Conservation (phyloP, 2,113 vertebrate species). For the Seriola aureovittata region DNA sequence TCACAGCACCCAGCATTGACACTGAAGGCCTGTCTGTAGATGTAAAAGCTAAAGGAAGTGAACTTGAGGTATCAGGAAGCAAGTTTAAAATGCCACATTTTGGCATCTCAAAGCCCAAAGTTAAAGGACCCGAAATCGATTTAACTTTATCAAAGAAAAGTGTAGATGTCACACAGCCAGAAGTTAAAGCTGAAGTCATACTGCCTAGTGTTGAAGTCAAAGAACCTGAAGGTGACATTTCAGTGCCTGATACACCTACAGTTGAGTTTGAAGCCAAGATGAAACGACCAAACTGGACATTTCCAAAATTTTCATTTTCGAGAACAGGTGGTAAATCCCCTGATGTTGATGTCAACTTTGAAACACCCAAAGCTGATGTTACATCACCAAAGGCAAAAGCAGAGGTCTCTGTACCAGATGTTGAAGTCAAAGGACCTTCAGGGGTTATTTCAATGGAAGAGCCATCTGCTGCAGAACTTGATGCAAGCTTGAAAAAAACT, state of each 20-base stretch:
- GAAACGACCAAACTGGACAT: slow-evolving; percentile 59
- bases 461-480: slow-evolving; percentile 36
- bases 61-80: slow-evolving; percentile 30
- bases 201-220: slow-evolving; percentile 20
- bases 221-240: slow-evolving; percentile 9
- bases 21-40: too few relatives aligned
- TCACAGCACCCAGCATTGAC: too few relatives aligned
- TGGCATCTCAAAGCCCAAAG: slow-evolving; percentile 55
- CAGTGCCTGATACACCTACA: slow-evolving; percentile 32
- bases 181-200: slow-evolving; percentile 38
- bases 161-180: slow-evolving; percentile 42
- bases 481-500: slow-evolving; percentile 62
- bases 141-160: slow-evolving; percentile 41
- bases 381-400: slow-evolving; percentile 38
- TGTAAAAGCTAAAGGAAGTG: slow-evolving; percentile 23
- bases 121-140: slow-evolving; percentile 55
- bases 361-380: slow-evolving; percentile 45
- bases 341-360: slow-evolving; percentile 46
- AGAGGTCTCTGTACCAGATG: slow-evolving; percentile 31
- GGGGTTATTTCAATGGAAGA: slow-evolving; percentile 15
- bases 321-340: slow-evolving; percentile 45
- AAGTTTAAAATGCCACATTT: slow-evolving; percentile 60
- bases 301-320: slow-evolving; percentile 71
- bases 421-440: slow-evolving; percentile 36
- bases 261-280: slow-evolving; percentile 40